Base-by-base conservation (phyloP, 2,113 vertebrate species). In the Sterrhoptilus dennistouni region DNA sequence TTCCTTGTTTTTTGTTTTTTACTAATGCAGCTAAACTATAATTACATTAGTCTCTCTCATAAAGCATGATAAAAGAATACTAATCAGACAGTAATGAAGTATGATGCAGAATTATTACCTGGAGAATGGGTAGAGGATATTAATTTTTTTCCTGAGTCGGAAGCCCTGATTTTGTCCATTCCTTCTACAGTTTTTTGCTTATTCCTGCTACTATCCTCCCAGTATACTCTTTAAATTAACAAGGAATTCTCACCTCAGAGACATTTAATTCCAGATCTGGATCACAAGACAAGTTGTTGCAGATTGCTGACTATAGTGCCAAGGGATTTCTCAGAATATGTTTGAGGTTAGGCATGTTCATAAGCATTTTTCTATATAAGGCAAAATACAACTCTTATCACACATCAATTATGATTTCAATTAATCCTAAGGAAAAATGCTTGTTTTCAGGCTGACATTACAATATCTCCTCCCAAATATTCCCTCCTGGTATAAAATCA, bases 81-180 rank as follows among this genome's bases (percentile, higher is more conserved):
- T 93, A 92, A 95, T 95, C 36, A 94, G 79, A 54, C 19, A 88
- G 64, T n/a, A 94, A 83, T 59, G 81, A 93, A 74, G 33, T 59
- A 71, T 11, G 54, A 76, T 47, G 29, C 29, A 64, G 52, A 94
- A 83, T 27, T 79, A 72, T 31, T 91, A 90, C 84, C 49, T 70
- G 45, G 36, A 93, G 53, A 89, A 76, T 61, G 38, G 61, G n/a
- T 61, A 45, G 13, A 47, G 63, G 84, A 95, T 84, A 79, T 49
- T 71, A 45, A n/a, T 49, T 59, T 82, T 82, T 86, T 77, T 60
- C 1, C 25, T 72, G 31, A 3, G 1, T 54, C 72, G 17, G 40
- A 92, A 92, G 23, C 20, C 7, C 8, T 76, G 17, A 56, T 84
- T 65, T 79, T 65, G 28, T 35, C 31, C 21, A 35, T 69, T 96